Evolutionary conservation across 2,888 invertebrate species (phyloP).

Genomic region (Gerosis bhagava): DNA sequence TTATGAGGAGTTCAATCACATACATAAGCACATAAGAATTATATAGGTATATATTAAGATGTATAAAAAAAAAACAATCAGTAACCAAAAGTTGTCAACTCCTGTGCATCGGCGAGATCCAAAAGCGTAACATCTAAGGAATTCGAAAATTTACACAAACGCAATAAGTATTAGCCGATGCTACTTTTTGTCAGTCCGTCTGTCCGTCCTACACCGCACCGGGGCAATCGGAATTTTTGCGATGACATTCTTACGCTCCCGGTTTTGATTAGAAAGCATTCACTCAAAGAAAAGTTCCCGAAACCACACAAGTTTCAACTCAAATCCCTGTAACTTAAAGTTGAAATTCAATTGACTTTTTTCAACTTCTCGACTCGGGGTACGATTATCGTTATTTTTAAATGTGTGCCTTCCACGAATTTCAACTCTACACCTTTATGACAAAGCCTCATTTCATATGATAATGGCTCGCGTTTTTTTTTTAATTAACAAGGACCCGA

Average conservation of each 20-base stretch:
- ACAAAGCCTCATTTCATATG: constrained; percentile 15
- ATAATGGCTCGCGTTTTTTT: constrained; percentile 11
- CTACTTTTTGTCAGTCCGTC: constrained; percentile 62
- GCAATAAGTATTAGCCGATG: constrained; percentile 66
- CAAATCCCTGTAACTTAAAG: background rate
- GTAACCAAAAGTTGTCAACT: constrained; percentile 32
- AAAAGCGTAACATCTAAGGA: constrained; percentile 46
- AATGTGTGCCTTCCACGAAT: constrained; percentile 17
- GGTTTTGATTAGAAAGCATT: constrained; percentile 64
- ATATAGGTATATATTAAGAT: too few relatives aligned
- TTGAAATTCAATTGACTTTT: background rate
- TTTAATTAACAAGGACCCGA: constrained; percentile 9
- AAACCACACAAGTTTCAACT: background rate
- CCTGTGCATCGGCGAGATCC: constrained; percentile 38
- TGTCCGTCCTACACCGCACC: constrained; percentile 39
- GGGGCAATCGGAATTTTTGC: constrained; percentile 50
- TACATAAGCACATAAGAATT: too few relatives aligned
- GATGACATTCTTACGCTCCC: constrained; percentile 64
- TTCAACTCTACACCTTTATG: constrained; percentile 15
- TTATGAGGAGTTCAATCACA: too few relatives aligned
- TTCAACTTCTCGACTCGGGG: background rate
- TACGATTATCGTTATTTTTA: constrained; percentile 19
- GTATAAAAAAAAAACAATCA: too few relatives aligned
- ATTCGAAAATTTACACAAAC: constrained; percentile 75
- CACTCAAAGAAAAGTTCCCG: constrained; percentile 2